These are phyloP conservation scores for Potamarius usumacintae DNA, from an alignment of 2,113 vertebrate genomes.

Conservation along the genomic window DNA sequence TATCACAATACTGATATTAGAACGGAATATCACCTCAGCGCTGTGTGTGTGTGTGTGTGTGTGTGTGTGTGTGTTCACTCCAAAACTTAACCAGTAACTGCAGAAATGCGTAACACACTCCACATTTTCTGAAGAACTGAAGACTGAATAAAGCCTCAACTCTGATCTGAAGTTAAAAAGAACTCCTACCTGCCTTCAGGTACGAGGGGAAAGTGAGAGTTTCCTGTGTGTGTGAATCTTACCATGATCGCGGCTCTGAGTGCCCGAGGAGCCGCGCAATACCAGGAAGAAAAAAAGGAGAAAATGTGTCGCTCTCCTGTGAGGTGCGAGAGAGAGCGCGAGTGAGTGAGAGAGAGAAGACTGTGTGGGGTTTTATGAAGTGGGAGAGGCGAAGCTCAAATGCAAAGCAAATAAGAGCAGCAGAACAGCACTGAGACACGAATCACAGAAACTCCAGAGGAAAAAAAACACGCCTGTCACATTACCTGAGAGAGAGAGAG, in stretches of 20 bases:
- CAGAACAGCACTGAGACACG: neutral
- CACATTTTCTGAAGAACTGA: neutral
- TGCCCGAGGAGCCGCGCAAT: neutral
- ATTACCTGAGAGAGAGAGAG: neutral
- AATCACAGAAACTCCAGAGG: neutral
- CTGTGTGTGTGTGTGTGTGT: neutral
- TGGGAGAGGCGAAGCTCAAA: slow-evolving; percentile 3
- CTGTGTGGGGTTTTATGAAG: neutral
- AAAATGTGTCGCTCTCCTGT: neutral
- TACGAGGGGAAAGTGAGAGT: too few relatives aligned
- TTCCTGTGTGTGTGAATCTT: neutral
- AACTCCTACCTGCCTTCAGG: neutral
- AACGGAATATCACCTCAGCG: neutral
- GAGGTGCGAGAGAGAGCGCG: neutral
- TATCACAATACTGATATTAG: neutral
- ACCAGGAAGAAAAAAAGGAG: neutral
- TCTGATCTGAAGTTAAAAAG: neutral
- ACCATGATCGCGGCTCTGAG: neutral
- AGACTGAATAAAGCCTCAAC: neutral
- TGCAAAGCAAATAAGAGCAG: neutral
- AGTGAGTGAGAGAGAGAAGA: neutral
- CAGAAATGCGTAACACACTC: neutral
- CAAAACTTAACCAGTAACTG: neutral
- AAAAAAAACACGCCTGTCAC: neutral
- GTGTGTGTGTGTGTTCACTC: neutral